phyloP scores from a whole-genome alignment of 2,797 vertebrate genomes.

The Bradypus variegatus region DNA sequence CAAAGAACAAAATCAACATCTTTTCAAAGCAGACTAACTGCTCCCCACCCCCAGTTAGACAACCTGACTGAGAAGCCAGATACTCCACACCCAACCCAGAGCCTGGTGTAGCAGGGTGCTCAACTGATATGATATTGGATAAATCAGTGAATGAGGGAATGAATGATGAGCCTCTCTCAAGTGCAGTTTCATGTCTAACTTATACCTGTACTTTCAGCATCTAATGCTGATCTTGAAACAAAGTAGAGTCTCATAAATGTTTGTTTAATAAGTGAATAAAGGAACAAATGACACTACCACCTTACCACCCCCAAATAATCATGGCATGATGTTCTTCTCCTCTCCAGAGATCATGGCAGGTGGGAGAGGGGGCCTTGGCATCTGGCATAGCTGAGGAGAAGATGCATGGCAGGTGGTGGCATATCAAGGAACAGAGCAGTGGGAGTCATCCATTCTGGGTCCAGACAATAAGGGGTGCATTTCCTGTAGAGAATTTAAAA shows the following conservation, averaged over 20 bases:
- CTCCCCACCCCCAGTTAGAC: background rate
- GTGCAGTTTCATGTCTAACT: background rate
- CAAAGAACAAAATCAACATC: background rate
- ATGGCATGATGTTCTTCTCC: no score
- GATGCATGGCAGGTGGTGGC: background rate
- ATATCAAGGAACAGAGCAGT: rapidly evolving
- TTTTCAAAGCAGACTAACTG: background rate
- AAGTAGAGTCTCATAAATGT: background rate
- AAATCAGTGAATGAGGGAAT: background rate
- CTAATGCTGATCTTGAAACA: background rate
- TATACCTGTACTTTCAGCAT: background rate
- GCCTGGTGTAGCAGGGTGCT: background rate
- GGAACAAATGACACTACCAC: background rate
- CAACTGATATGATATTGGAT: background rate
- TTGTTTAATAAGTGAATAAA: background rate
- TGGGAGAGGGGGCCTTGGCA: background rate
- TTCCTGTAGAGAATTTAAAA: background rate
- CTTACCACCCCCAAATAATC: background rate
- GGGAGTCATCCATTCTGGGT: no score
- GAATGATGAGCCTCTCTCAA: background rate
- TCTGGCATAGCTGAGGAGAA: background rate
- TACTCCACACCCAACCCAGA: background rate
- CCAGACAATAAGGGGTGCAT: background rate
- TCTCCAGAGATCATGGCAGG: background rate
- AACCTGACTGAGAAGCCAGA: background rate